These are phyloP conservation scores for Lasioglossum morio DNA, from an alignment of 2,888 invertebrate genomes.

Conservation along the genomic window DNA sequence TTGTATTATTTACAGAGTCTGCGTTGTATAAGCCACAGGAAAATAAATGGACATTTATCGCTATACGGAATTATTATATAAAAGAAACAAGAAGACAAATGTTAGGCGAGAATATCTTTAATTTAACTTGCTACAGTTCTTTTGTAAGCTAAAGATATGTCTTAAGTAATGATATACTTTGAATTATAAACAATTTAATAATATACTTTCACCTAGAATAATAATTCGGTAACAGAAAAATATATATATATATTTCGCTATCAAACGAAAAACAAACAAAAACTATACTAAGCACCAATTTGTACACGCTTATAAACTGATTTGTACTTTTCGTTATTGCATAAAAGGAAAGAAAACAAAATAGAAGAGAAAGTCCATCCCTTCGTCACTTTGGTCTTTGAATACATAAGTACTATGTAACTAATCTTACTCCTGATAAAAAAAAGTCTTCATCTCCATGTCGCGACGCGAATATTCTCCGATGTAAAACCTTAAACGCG, in stretches of 20 bases:
- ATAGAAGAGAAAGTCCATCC: constrained; percentile 27
- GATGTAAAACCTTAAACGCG: constrained; percentile 52
- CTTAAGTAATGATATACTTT: constrained; percentile 24
- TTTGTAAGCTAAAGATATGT: constrained; percentile 19
- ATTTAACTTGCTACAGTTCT: constrained; percentile 35
- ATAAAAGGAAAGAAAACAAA: constrained; percentile 15
- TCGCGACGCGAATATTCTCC: constrained; percentile 15
- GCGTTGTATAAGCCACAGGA: constrained; percentile 59
- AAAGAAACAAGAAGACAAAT: constrained; percentile 42
- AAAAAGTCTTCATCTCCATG: constrained; percentile 1
- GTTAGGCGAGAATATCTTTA: constrained; percentile 40
- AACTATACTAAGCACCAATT: constrained; percentile 23
- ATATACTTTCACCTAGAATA: constrained; percentile 21
- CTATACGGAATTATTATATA: constrained; percentile 54
- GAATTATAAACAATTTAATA: constrained; percentile 32
- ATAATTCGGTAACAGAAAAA: constrained; percentile 40
- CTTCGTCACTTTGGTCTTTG: constrained; percentile 50
- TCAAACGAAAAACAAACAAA: constrained; percentile 32
- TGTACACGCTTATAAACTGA: constrained; percentile 32
- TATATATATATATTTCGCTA: constrained; percentile 47
- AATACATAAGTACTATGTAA: constrained; percentile 43
- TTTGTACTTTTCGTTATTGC: constrained; percentile 55
- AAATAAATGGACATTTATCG: constrained; percentile 58
- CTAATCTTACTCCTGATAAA: constrained; percentile 26
- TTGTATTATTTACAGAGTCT: constrained; percentile 62